Conservation (phyloP, 2,888 invertebrate species). For the Pachliopta kotzebuea region DNA sequence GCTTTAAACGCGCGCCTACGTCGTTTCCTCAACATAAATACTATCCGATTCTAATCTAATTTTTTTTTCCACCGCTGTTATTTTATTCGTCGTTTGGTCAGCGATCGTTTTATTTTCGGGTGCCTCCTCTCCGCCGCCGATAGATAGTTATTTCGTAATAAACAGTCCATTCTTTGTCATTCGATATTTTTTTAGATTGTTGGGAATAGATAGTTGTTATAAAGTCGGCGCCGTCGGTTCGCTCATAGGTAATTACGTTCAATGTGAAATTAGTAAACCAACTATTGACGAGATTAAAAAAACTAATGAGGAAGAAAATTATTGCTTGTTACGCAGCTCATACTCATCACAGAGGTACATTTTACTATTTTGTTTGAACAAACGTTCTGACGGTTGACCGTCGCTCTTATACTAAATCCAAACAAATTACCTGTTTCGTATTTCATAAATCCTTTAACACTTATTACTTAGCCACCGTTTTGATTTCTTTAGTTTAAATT, state of each 20-base stretch:
- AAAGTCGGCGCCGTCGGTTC: constrained; percentile 62
- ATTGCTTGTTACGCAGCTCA: constrained; percentile 13
- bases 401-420: constrained; percentile 10
- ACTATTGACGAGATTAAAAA: constrained; percentile 24
- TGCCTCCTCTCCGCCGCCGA: constrained; percentile 59
- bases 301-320: constrained; percentile 21
- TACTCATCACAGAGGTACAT: no score
- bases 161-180: constrained; percentile 78
- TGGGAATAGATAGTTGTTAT: constrained; percentile 56
- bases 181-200: constrained; percentile 70
- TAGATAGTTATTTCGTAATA: constrained; percentile 76
- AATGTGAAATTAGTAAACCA: constrained; percentile 48
- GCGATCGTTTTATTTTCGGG: constrained; percentile 76
- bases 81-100: constrained; percentile 63
- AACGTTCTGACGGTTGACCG: no score
- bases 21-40: constrained; percentile 75
- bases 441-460: constrained; percentile 2
- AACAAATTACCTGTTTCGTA: neutral
- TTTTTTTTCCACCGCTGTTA: constrained; percentile 60
- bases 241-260: constrained; percentile 56
- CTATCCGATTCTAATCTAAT: constrained; percentile 70
- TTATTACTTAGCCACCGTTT: neutral
- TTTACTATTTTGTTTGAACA: constrained; percentile 5
- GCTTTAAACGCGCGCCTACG: constrained; percentile 72
- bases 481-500: no score